Base-by-base conservation (phyloP, 2,888 invertebrate genomes). In the Ctenicera cuprea region DNA sequence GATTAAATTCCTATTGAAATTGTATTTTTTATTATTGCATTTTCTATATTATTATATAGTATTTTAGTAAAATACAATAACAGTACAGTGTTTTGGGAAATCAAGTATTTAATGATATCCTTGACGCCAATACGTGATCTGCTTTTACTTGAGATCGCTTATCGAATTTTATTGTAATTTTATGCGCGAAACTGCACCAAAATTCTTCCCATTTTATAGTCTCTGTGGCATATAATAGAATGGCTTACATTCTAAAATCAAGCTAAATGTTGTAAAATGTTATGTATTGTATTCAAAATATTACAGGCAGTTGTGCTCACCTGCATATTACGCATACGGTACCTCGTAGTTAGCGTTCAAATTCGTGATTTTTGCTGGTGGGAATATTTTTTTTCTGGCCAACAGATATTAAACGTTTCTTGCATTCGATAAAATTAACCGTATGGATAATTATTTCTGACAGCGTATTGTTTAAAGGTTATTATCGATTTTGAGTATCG, bases 401-500 rank as follows among this genome's bases (percentile, higher is more conserved):
- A 59, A n/a, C 59, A 38, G 18, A 59, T 59, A 59, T 59, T 59
- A 59, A 68, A 64, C 57, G 20, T 63, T 67, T 73, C 59, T 73
- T 59, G 63, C 63, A 26, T 68, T 63, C 67, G 45, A 66, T 66
- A 57, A 73, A 68, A 68, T 68, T 73, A 68, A 57, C 54, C 61
- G 69, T 69, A 45, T 66, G 66, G 52, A 69, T 69, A 71, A 74
- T 74, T 74, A 74, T 74, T 67, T 52, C 61, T 71, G 74, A 74
- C 74, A 71, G 67, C 64, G 67, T 41, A 74, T 74, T 74, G 74
- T 74, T 74, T 68, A 70, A 66, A 71, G 59, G 71, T 54, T 48
- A 71, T 65, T 74, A 74, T 69, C 69, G 59, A 74, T 74, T 74
- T 74, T 64, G 67, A 41, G 37, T 63, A 61, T 68, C 63, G 20